A percentile compares a stretch with the other conserved stretches of the same genome.
phyloP scores from a whole-genome alignment of 2,797 vertebrate species.

The Oophaga sylvatica region DNA sequence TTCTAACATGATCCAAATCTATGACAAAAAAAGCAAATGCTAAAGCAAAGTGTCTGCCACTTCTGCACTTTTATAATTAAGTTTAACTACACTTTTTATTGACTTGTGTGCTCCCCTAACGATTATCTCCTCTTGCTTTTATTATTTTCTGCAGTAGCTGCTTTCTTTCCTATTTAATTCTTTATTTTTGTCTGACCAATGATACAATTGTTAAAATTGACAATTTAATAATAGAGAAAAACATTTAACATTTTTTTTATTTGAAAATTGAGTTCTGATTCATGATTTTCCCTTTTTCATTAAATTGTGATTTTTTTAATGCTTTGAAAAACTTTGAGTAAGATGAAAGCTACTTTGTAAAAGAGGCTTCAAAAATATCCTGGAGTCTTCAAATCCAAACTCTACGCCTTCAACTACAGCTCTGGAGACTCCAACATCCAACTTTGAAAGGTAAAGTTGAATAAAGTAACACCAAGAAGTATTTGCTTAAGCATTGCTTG shows the following conservation, averaged over 20 bases:
- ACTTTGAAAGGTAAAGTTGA: conserved; percentile 44
- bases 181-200: neutral
- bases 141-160: conserved; percentile 5
- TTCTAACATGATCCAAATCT: conserved; percentile 54
- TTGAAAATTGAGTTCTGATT: neutral
- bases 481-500: conserved; percentile 23
- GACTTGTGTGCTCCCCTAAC: conserved; percentile 54
- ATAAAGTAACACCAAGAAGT: conserved; percentile 22
- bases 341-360: conserved; percentile 60
- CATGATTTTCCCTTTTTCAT: neutral
- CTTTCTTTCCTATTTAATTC: neutral
- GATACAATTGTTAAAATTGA: neutral
- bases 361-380: conserved; percentile 57
- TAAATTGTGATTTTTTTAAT: neutral
- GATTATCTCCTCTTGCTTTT: conserved; percentile 44
- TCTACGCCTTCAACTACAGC: conserved; percentile 34
- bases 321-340: conserved; percentile 14
- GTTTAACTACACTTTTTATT: conserved; percentile 58
- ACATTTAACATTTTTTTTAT: neutral
- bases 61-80: conserved; percentile 57
- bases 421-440: conserved; percentile 44
- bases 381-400: conserved; percentile 55
- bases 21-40: conserved; percentile 52
- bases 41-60: conserved; percentile 55
- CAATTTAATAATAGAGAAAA: neutral